Conservation (phyloP, 1,140 invertebrate species). For the Drosophila lacteicornis region DNA sequence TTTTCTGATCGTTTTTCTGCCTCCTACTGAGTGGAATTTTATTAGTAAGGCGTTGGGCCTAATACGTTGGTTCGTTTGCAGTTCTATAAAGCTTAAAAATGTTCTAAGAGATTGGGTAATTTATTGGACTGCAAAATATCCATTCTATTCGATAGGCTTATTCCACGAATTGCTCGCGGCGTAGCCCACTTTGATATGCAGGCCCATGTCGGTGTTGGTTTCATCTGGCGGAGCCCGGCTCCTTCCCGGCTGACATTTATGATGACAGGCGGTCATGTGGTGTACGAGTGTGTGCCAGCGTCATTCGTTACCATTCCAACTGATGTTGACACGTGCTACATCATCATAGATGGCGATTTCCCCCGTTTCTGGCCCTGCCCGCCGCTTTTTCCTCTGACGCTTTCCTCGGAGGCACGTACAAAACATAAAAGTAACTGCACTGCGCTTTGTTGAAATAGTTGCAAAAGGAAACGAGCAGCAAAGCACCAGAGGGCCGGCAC, state of each 20-base stretch:
- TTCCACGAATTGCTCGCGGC: conserved; percentile 8
- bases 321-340: conserved; percentile 83
- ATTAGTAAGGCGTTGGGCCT: too few relatives aligned
- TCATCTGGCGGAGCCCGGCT: conserved; percentile 18
- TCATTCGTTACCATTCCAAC: conserved; percentile 48
- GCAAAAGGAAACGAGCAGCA: conserved; percentile 69
- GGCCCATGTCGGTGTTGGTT: conserved; percentile 51
- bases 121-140: too few relatives aligned
- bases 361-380: neutral
- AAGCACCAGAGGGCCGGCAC: conserved; percentile 63
- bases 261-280: conserved; percentile 75
- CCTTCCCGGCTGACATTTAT: conserved; percentile 68
- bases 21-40: too few relatives aligned
- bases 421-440: conserved; percentile 83
- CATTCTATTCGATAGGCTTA: conserved; percentile 18
- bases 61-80: too few relatives aligned
- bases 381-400: conserved; percentile 33
- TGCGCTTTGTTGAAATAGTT: conserved; percentile 83
- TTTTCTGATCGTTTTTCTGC: too few relatives aligned
- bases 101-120: too few relatives aligned
- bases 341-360: conserved; percentile 72
- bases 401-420: conserved; percentile 72
- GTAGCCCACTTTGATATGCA: conserved; percentile 42
- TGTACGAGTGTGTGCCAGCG: conserved; percentile 25
- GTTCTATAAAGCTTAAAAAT: too few relatives aligned